Evolutionary conservation across 2,888 invertebrate genomes (phyloP).

Genomic region (Hemaris fuciformis): DNA sequence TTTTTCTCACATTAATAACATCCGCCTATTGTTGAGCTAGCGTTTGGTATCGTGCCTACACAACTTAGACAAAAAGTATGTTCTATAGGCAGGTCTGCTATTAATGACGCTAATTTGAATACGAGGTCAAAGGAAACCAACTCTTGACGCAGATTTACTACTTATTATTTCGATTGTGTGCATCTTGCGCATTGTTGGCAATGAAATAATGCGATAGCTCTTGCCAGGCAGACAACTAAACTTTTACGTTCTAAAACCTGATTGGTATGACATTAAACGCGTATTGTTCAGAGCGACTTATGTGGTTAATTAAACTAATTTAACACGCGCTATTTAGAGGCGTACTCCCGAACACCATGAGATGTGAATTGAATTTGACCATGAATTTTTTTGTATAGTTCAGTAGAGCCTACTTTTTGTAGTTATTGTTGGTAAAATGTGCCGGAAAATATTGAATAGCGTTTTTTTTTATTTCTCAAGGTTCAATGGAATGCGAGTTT

Average conservation of each 20-base stretch:
- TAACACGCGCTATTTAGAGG: neutral
- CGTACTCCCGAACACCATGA: neutral
- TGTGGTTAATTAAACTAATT: conserved; percentile 6
- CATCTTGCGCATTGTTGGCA: conserved; percentile 16
- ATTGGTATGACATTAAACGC: conserved; percentile 4
- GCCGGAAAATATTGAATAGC: neutral
- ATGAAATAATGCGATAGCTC: conserved; percentile 9
- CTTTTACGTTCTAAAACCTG: neutral
- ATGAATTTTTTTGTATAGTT: conserved; percentile 17
- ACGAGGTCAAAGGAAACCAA: conserved; percentile 47
- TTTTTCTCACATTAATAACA: conserved; percentile 61
- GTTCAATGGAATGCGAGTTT: neutral
- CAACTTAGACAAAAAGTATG: conserved; percentile 41
- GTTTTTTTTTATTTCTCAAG: neutral
- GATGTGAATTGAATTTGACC: conserved; percentile 15
- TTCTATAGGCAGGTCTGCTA: conserved; percentile 31
- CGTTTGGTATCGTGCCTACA: conserved; percentile 39
- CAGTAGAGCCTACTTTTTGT: neutral
- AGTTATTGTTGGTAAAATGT: neutral
- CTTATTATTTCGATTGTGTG: conserved; percentile 15
- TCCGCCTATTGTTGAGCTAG: conserved; percentile 63
- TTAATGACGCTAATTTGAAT: conserved; percentile 49
- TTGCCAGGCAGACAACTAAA: neutral
- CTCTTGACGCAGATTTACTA: conserved; percentile 27
- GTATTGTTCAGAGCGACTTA: neutral